Conservation (phyloP, 1,140 invertebrate genomes). For the Lordiphosa mommai region DNA sequence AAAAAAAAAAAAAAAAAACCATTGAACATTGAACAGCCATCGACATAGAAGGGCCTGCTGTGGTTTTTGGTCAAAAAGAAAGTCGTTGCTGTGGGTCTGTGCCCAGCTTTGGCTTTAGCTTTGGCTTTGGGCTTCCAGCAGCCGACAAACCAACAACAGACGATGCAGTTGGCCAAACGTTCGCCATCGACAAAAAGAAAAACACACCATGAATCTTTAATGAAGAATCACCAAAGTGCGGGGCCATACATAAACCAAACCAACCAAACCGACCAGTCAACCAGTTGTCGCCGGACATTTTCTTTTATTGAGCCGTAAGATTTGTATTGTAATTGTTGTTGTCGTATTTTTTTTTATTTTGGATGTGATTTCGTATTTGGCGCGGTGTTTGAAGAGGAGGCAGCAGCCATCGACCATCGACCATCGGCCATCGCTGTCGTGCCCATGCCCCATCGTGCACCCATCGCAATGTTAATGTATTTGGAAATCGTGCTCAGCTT, state of each 20-base stretch:
- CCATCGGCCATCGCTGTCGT: constrained; percentile 25
- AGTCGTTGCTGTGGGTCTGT: constrained; percentile 36
- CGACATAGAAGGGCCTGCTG: constrained; percentile 37
- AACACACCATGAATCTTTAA: constrained; percentile 78
- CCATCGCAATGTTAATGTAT: constrained; percentile 74
- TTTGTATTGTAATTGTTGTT: constrained; percentile 31
- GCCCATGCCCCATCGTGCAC: constrained; percentile 46
- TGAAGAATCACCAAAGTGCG: constrained; percentile 69
- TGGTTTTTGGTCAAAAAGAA: constrained; percentile 67
- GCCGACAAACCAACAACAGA: constrained; percentile 30
- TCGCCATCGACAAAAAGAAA: constrained; percentile 46
- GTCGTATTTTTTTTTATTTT: constrained; percentile 25
- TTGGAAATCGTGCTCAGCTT: constrained; percentile 70
- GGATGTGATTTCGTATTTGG: constrained; percentile 68
- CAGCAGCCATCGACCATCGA: constrained; percentile 32
- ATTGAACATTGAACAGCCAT: constrained; percentile 39
- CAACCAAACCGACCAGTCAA: constrained; percentile 3
- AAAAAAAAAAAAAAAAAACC: constrained; percentile 12
- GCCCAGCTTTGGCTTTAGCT: constrained; percentile 40
- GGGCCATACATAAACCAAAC: constrained; percentile 24
- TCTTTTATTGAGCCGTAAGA: constrained; percentile 73
- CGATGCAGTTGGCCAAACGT: constrained; percentile 5
- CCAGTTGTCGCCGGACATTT: constrained; percentile 53
- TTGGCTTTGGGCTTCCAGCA: constrained; percentile 28
- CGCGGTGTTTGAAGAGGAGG: constrained; percentile 54